These are phyloP conservation scores for Nomada lathburiana DNA, from an alignment of 2,888 invertebrate species.

Conservation along the genomic window DNA sequence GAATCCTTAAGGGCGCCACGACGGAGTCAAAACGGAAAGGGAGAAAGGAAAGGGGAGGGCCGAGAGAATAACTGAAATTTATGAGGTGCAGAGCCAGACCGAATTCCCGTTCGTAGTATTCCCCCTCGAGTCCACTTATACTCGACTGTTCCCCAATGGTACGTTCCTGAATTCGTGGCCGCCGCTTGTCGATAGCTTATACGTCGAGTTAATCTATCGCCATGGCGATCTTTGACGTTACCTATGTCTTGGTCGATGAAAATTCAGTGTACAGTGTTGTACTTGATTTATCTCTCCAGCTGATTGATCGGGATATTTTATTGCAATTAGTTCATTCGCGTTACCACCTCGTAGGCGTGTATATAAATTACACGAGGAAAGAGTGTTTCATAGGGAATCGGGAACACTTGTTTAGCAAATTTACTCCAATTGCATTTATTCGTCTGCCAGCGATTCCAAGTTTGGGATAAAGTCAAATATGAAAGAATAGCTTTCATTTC, in stretches of 20 bases:
- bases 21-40: constrained; percentile 69
- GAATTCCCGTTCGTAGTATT: constrained; percentile 80
- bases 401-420: not conserved
- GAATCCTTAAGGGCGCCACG: constrained; percentile 71
- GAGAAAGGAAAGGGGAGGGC: constrained; percentile 58
- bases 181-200: constrained; percentile 40
- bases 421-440: too few relatives aligned
- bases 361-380: not conserved
- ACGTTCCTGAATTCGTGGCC: constrained; percentile 41
- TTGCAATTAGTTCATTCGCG: too few relatives aligned
- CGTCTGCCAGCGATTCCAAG: not conserved
- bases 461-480: not conserved
- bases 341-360: too few relatives aligned
- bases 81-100: constrained; percentile 80
- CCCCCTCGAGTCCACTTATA: constrained; percentile 80
- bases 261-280: constrained; percentile 27
- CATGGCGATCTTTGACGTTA: constrained; percentile 18
- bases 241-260: constrained; percentile 22
- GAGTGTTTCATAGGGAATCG: not conserved
- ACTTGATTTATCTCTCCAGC: not conserved
- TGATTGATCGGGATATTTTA: not conserved
- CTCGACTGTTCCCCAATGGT: constrained; percentile 62
- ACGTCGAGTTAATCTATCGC: constrained; percentile 51
- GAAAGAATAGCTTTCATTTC: not conserved
- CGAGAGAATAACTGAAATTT: constrained; percentile 82